phyloP scores from a whole-genome alignment of 2,797 vertebrate genomes.

The Acanthurus leucopareius region DNA sequence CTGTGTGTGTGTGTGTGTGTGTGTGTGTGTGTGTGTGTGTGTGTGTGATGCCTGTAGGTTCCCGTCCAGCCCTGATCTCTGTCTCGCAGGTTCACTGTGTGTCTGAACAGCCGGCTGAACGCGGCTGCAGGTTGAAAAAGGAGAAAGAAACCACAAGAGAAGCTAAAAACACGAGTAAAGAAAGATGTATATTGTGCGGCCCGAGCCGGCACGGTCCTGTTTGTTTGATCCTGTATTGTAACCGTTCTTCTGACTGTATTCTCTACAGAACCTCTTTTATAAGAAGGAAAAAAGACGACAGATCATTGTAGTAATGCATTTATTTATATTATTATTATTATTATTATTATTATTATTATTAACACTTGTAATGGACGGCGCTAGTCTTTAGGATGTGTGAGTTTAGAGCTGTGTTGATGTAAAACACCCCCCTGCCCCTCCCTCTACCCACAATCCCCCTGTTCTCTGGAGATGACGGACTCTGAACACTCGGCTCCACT shows the following conservation, averaged over 20 bases:
- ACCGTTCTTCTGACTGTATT: slow-evolving; percentile 78
- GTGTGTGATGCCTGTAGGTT: neutral
- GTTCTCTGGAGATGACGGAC: slow-evolving; percentile 57
- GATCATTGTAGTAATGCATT: slow-evolving; percentile 79
- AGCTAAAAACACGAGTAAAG: neutral
- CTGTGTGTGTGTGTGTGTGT: slow-evolving; percentile 14
- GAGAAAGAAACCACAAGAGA: neutral
- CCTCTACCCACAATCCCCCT: slow-evolving; percentile 49
- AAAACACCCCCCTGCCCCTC: slow-evolving; percentile 23
- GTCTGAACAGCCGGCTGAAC: neutral
- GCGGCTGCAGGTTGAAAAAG: neutral
- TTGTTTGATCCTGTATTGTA: slow-evolving; percentile 77
- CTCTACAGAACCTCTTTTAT: slow-evolving; percentile 79
- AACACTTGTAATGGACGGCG: slow-evolving; percentile 81
- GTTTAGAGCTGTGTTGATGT: slow-evolving; percentile 82
- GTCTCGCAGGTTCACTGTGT: neutral
- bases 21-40: slow-evolving; percentile 18
- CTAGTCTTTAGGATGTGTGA: slow-evolving; percentile 84
- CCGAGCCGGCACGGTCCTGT: slow-evolving; percentile 32
- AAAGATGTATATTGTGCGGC: slow-evolving; percentile 65
- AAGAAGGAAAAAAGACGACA: slow-evolving; percentile 70
- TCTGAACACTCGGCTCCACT: slow-evolving; percentile 45
- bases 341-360: slow-evolving; percentile 82
- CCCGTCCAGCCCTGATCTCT: neutral
- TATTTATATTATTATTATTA: slow-evolving; percentile 82